These are phyloP conservation scores for Allacma fusca DNA, from an alignment of 2,888 invertebrate genomes.

Conservation along the genomic window DNA sequence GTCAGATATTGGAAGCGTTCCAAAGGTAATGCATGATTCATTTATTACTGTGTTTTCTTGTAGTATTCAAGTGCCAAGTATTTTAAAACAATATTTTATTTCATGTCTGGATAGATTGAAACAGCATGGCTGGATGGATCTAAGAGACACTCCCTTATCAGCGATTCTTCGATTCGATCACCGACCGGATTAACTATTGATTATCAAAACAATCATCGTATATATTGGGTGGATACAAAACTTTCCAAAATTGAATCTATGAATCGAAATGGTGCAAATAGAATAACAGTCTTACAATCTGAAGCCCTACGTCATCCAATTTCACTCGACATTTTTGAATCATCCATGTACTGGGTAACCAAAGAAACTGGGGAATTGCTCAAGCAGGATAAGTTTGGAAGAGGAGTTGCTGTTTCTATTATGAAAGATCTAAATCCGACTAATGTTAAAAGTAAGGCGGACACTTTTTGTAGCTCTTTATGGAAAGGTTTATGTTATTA, in stretches of 20 bases:
- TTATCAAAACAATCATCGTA: slow-evolving; percentile 83
- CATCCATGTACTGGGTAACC: slow-evolving; percentile 91
- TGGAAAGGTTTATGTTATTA: too few relatives aligned
- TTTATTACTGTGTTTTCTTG: too few relatives aligned
- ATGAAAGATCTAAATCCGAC: slow-evolving; percentile 85
- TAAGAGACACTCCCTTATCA: slow-evolving; percentile 80
- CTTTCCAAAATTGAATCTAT: slow-evolving; percentile 88
- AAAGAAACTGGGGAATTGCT: slow-evolving; percentile 85
- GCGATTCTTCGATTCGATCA: slow-evolving; percentile 80
- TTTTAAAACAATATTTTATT: too few relatives aligned
- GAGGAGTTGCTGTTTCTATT: slow-evolving; percentile 85
- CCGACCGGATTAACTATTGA: slow-evolving; percentile 92
- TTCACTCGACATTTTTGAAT: slow-evolving; percentile 93
- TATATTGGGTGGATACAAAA: slow-evolving; percentile 97
- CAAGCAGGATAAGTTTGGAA: slow-evolving; percentile 94
- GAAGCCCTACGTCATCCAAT: slow-evolving; percentile 76
- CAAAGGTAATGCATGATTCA: slow-evolving; percentile 76
- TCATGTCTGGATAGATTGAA: slow-evolving; percentile 73
- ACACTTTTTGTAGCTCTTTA: background rate
- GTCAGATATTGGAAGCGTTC: slow-evolving; percentile 89
- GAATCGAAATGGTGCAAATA: slow-evolving; percentile 79
- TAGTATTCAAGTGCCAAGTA: too few relatives aligned
- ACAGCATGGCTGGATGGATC: slow-evolving; percentile 97
- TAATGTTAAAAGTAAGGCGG: slow-evolving; percentile 75
- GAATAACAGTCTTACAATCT: slow-evolving; percentile 74